These are phyloP conservation scores for Rotaria macrura DNA, from an alignment of 2,888 invertebrate species.

Conservation along the genomic window DNA sequence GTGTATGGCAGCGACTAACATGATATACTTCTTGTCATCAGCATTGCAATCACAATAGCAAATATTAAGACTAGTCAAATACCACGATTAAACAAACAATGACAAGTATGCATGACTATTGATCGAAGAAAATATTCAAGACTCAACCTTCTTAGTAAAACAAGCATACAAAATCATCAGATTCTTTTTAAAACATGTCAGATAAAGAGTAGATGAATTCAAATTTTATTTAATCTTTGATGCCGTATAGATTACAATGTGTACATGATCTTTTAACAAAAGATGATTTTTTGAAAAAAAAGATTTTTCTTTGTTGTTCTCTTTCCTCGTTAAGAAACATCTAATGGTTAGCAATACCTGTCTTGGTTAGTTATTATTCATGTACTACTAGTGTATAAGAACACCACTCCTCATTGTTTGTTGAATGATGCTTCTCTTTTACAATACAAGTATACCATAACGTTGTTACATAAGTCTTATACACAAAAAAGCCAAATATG, in stretches of 20 bases:
- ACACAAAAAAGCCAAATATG: background rate
- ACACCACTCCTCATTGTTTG: background rate
- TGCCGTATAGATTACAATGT: background rate
- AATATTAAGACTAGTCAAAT: background rate
- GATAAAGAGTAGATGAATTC: background rate
- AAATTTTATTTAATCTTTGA: background rate
- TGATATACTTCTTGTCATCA: background rate
- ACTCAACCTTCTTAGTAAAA: background rate
- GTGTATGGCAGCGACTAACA: background rate
- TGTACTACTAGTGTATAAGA: background rate
- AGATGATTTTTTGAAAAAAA: too few relatives aligned
- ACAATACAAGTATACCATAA: background rate
- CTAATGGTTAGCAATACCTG: background rate
- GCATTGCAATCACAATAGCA: background rate
- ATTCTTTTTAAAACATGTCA: background rate
- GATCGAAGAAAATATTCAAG: background rate
- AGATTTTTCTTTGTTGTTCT: background rate
- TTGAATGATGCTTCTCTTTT: background rate
- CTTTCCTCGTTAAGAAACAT: background rate
- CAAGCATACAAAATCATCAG: background rate
- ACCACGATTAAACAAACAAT: background rate
- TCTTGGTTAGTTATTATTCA: background rate
- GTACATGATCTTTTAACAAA: too few relatives aligned
- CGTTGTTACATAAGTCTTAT: background rate
- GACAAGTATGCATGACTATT: background rate